Evolutionary conservation across 2,797 vertebrate genomes (phyloP).

Genomic region (Mormyrus proboscirostris): DNA sequence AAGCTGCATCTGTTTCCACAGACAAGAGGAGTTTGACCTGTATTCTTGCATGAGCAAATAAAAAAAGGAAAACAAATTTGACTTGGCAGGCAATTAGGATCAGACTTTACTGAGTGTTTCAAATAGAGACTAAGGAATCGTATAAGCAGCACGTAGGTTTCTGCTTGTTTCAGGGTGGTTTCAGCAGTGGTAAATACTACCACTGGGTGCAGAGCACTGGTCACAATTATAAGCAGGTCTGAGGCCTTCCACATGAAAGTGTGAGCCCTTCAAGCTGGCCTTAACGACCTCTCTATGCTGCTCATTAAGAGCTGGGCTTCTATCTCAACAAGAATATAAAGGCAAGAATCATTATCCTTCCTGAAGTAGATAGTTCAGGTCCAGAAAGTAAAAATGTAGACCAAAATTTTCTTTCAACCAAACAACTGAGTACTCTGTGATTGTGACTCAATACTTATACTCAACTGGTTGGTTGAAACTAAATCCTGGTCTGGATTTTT

Average conservation of each 20-base stretch:
- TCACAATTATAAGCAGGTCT: background rate
- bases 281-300: background rate
- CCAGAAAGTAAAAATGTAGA: background rate
- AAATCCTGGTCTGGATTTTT: background rate
- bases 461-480: background rate
- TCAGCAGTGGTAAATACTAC: background rate
- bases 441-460: background rate
- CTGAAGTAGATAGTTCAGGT: background rate
- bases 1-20: background rate
- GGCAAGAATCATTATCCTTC: background rate
- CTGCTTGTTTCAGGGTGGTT: background rate
- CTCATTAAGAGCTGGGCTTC: background rate
- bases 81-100: background rate
- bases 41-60: background rate
- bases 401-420: background rate
- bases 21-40: background rate
- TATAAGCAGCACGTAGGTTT: no score
- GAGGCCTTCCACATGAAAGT: background rate
- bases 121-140: background rate
- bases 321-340: background rate
- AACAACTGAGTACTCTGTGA: background rate
- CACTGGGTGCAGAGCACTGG: background rate
- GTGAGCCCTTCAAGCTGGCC: background rate
- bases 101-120: background rate
- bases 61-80: background rate